phyloP scores from a whole-genome alignment of 2,888 invertebrate species.

The Tetrapedia diversipes region DNA sequence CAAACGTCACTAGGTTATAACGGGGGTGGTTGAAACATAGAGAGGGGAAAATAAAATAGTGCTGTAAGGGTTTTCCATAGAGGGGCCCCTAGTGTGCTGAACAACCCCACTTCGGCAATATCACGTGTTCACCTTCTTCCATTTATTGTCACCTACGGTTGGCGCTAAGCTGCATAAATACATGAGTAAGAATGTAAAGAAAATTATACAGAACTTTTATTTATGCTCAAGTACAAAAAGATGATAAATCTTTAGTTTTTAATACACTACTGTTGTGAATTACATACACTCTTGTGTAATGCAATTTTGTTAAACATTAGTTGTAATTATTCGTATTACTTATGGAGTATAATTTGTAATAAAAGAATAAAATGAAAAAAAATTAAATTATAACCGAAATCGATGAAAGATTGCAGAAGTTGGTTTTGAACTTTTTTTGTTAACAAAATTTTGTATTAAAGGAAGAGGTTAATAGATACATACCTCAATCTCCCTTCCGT shows the following conservation, averaged over 20 bases:
- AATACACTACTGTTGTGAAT: background rate
- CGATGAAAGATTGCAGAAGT: background rate
- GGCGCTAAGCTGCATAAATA: background rate
- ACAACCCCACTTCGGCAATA: constrained; percentile 15
- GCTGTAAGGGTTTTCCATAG: constrained; percentile 24
- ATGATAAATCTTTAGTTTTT: background rate
- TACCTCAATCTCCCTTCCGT: constrained; percentile 29
- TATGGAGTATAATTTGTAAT: background rate
- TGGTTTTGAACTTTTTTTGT: too few relatives aligned
- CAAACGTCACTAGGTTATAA: constrained; percentile 27
- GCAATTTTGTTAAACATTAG: background rate
- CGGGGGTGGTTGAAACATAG: constrained; percentile 23
- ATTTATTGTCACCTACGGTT: constrained; percentile 18
- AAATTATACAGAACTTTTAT: background rate
- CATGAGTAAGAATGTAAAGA: constrained; percentile 19
- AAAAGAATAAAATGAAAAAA: background rate
- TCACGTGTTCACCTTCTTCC: constrained; percentile 13
- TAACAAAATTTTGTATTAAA: too few relatives aligned
- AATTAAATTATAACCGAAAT: too few relatives aligned
- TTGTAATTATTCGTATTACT: too few relatives aligned
- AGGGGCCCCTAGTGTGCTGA: constrained; percentile 21
- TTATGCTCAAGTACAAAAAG: background rate
- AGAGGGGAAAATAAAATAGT: constrained; percentile 46
- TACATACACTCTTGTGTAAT: too few relatives aligned
- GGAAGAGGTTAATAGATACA: background rate